Conservation (phyloP, 1,140 invertebrate species). For the Charaxes varanes region DNA sequence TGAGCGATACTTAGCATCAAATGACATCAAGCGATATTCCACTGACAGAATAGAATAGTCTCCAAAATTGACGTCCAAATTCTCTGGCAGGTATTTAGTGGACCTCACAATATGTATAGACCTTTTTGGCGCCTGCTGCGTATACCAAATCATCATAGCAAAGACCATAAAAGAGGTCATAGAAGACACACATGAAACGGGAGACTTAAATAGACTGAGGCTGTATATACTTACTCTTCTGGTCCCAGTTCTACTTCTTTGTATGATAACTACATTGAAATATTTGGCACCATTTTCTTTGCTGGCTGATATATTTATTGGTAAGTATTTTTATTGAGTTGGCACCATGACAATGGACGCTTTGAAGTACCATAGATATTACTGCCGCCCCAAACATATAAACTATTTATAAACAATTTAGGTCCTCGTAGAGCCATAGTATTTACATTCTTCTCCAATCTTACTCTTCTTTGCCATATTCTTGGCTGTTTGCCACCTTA, state of each 20-base stretch:
- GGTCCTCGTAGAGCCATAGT: too few species aligned
- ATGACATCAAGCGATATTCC: too few species aligned
- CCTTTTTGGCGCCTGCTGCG: conserved; percentile 48
- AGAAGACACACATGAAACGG: conserved; percentile 23
- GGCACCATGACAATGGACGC: too few species aligned
- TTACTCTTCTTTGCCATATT: too few species aligned
- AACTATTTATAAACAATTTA: too few species aligned
- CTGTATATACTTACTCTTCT: conserved; percentile 40
- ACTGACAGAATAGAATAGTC: too few species aligned
- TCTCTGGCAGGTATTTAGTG: conserved; percentile 32
- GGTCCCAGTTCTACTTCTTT: conserved; percentile 41
- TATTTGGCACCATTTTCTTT: conserved; percentile 51
- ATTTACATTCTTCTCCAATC: too few species aligned
- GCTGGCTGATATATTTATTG: conserved; percentile 48
- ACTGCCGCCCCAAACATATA: too few species aligned
- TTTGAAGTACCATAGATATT: too few species aligned
- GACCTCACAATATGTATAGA: conserved; percentile 46
- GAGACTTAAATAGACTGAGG: conserved; percentile 29
- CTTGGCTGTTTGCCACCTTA: too few species aligned
- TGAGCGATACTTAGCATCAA: too few species aligned
- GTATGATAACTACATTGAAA: conserved; percentile 54
- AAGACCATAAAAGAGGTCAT: conserved; percentile 45
- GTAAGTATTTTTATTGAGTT: conserved; percentile 34
- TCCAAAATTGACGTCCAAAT: background rate
- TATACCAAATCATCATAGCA: conserved; percentile 52